Base-by-base conservation (phyloP, 1,140 invertebrate species). In the Apolygus lucorum region DNA sequence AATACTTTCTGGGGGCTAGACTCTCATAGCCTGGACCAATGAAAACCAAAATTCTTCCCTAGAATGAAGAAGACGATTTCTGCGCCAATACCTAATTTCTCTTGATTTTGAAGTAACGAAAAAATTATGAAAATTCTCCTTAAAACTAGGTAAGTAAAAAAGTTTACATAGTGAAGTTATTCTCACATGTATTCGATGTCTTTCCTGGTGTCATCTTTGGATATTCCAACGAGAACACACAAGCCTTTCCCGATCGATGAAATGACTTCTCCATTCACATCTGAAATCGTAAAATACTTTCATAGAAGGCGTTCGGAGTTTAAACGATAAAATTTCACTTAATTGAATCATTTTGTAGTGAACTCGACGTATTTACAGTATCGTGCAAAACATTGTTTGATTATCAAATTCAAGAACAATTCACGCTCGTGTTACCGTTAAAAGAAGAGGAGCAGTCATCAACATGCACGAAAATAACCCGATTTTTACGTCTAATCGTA, bases 111-210 rank as follows among this genome's bases (percentile, higher is more conserved):
- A n/a, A n/a, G n/a, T n/a, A n/a, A n/a, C n/a, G n/a, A n/a, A n/a
- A n/a, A n/a, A n/a, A n/a, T n/a, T n/a, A n/a, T n/a, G n/a, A n/a
- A n/a, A n/a, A n/a, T n/a, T n/a, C n/a, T n/a, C n/a, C n/a, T n/a
- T n/a, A n/a, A n/a, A n/a, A n/a, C 34, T 59, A 66, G 72, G 74
- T 63, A 34, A 29, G 70, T 71, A 73, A 71, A 28, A 68, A 67
- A 52, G 69, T 49, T 64, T 42, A 70, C 54, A 71, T 76, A 83
- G n/a, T n/a, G n/a, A n/a, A n/a, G n/a, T n/a, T n/a, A n/a, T n/a
- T n/a, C 84, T 85, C 86, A 94, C 90, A 96, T 88, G 75, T 89
- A 95, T 76, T 95, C 90, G 63, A 91, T 85, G 81, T 96, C 93
- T 71, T 85, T 86, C 62, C 78, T 76, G 1, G 86, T 89, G 75